A percentile compares a stretch with the other conserved stretches of the same genome.
These are phyloP conservation scores for Brachyptera putata DNA, from an alignment of 2,888 invertebrate species.

Conservation along the genomic window DNA sequence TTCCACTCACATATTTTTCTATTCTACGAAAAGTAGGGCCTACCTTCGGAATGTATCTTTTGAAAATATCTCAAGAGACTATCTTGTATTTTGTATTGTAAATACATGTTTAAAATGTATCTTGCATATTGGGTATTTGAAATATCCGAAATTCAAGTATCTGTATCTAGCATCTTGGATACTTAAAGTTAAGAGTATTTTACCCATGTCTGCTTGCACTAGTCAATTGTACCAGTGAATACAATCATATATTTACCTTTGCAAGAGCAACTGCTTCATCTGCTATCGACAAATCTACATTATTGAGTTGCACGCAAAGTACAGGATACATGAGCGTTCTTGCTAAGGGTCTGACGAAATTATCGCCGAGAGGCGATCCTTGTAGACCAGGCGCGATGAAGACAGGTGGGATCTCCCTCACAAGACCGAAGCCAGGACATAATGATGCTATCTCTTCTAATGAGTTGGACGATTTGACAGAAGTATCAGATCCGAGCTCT, in stretches of 20 bases:
- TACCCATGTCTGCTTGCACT: too few relatives aligned
- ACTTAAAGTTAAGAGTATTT: too few relatives aligned
- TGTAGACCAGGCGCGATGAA: constrained; percentile 45
- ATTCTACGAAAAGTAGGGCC: too few relatives aligned
- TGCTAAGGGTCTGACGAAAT: constrained; percentile 37
- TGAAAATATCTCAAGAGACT: too few relatives aligned
- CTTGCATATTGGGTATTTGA: too few relatives aligned
- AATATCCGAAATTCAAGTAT: too few relatives aligned
- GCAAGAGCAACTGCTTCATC: constrained; percentile 28
- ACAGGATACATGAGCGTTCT: constrained; percentile 43
- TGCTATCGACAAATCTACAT: constrained; percentile 23
- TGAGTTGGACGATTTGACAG: constrained; percentile 6
- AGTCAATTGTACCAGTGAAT: too few relatives aligned
- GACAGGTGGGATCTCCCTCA: constrained; percentile 43
- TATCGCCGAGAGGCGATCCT: constrained; percentile 1
- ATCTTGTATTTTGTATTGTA: too few relatives aligned
- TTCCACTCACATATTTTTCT: too few relatives aligned
- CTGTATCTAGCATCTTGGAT: too few relatives aligned
- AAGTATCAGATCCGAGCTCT: constrained; percentile 25
- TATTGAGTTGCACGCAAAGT: constrained; percentile 42
- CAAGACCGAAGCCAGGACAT: constrained; percentile 39
- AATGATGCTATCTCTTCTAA: constrained; percentile 41
- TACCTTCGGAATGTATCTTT: too few relatives aligned
- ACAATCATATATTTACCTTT: constrained; percentile 32
- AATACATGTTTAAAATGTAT: too few relatives aligned